Evolutionary conservation across 2,113 vertebrate genomes (phyloP).

Genomic region (Bubo bubo): DNA sequence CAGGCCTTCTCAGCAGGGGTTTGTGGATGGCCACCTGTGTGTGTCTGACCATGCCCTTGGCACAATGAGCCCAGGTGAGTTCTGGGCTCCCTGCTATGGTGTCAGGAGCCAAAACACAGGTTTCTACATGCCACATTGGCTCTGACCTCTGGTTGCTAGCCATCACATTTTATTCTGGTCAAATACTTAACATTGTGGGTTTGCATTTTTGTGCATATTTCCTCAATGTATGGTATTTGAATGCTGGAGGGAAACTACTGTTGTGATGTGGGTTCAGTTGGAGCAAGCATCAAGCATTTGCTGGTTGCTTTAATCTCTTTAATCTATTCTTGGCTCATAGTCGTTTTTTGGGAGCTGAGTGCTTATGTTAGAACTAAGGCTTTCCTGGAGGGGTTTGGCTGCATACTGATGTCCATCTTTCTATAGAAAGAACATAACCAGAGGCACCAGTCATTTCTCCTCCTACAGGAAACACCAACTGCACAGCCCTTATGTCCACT

Average conservation of each 20-base stretch:
- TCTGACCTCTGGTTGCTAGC: neutral
- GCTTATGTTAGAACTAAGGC: neutral
- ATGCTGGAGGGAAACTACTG: neutral
- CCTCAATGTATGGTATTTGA: neutral
- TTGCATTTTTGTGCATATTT: neutral
- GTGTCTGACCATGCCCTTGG: neutral
- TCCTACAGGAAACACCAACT: neutral
- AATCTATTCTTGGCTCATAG: neutral
- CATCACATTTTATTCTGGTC: accelerated
- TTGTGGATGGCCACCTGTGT: neutral
- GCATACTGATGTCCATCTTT: neutral
- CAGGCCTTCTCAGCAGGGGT: accelerated
- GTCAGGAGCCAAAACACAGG: neutral
- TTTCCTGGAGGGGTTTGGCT: neutral
- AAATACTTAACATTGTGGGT: accelerated
- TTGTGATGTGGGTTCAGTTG: neutral
- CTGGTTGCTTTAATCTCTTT: neutral
- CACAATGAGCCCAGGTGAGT: accelerated
- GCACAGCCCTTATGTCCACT: neutral
- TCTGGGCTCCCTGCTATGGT: neutral
- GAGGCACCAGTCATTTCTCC: neutral
- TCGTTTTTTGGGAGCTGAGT: neutral
- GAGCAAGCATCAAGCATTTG: neutral
- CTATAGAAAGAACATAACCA: neutral
- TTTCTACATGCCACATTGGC: accelerated